Conservation (phyloP, 2,888 invertebrate genomes). For the Trichogramma evanescens region DNA sequence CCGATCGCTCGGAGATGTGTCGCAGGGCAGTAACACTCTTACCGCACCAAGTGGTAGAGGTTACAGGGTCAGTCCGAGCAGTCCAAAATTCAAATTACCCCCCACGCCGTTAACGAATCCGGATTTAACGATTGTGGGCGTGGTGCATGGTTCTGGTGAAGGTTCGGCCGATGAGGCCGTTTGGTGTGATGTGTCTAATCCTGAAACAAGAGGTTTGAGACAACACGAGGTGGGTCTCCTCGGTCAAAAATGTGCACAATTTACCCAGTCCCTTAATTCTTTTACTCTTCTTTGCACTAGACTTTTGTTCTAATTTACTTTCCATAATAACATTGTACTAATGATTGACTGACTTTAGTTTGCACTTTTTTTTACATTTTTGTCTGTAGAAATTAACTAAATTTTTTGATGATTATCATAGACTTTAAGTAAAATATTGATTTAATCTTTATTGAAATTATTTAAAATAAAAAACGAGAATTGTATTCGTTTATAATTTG, state of each 20-base stretch:
- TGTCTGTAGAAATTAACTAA: too few species aligned
- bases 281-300: not conserved
- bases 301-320: too few species aligned
- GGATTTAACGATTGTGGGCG: slow-evolving; percentile 23
- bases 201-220: slow-evolving; percentile 24
- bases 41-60: not conserved
- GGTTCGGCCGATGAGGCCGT: slow-evolving; percentile 12
- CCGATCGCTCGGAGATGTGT: slow-evolving; percentile 11
- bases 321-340: too few species aligned
- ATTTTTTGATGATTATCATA: not conserved
- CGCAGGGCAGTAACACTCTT: not conserved
- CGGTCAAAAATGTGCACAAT: not conserved
- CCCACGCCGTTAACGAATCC: slow-evolving; percentile 43
- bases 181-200: too few species aligned
- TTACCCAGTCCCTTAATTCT: not conserved
- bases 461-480: slow-evolving; percentile 3
- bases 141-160: slow-evolving; percentile 18
- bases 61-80: slow-evolving; percentile 20
- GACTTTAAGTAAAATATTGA: not conserved
- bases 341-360: too few species aligned
- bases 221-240: slow-evolving; percentile 43
- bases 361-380: too few species aligned
- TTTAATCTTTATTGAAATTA: slow-evolving; percentile 4
- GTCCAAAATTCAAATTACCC: slow-evolving; percentile 34
- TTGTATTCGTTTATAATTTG: slow-evolving; percentile 8